These are phyloP conservation scores for Notarius lentiginosus DNA, from an alignment of 2,113 vertebrate genomes.

Conservation along the genomic window DNA sequence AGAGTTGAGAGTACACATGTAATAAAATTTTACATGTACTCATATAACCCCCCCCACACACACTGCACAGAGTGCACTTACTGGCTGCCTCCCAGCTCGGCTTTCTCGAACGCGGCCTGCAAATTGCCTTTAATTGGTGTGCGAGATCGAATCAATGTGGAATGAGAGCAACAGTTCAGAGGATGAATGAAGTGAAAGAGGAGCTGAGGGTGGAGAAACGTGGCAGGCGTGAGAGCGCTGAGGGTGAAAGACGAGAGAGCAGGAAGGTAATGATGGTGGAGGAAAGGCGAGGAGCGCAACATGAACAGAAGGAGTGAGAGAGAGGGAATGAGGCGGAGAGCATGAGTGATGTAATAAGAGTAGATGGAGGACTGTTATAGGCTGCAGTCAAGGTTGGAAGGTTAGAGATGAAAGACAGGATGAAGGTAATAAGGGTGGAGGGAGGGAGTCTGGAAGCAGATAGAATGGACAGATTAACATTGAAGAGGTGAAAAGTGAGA, in stretches of 20 bases:
- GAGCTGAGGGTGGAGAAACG: background rate
- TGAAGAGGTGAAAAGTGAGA: too few species aligned
- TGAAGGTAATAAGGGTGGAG: background rate
- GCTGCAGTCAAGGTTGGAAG: background rate
- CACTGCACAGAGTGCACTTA: background rate
- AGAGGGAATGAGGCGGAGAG: background rate
- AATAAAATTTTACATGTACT: background rate
- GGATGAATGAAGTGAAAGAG: conserved; percentile 9
- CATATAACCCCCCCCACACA: conserved; percentile 24
- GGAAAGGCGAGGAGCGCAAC: background rate
- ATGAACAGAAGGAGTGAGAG: background rate
- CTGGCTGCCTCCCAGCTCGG: conserved; percentile 52
- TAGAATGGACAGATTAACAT: too few species aligned
- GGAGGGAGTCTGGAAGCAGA: too few species aligned
- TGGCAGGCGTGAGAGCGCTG: background rate
- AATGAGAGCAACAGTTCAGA: conserved; percentile 45
- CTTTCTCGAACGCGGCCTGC: conserved; percentile 64
- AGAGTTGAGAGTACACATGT: background rate
- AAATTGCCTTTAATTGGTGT: conserved; percentile 73
- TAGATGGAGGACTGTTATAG: too few species aligned
- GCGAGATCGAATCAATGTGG: conserved; percentile 67
- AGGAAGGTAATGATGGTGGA: too few species aligned
- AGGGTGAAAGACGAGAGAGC: too few species aligned
- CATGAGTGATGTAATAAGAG: background rate
- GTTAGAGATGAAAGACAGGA: background rate